These are phyloP conservation scores for Germaria angustata DNA, from an alignment of 2,888 invertebrate genomes.

Conservation along the genomic window DNA sequence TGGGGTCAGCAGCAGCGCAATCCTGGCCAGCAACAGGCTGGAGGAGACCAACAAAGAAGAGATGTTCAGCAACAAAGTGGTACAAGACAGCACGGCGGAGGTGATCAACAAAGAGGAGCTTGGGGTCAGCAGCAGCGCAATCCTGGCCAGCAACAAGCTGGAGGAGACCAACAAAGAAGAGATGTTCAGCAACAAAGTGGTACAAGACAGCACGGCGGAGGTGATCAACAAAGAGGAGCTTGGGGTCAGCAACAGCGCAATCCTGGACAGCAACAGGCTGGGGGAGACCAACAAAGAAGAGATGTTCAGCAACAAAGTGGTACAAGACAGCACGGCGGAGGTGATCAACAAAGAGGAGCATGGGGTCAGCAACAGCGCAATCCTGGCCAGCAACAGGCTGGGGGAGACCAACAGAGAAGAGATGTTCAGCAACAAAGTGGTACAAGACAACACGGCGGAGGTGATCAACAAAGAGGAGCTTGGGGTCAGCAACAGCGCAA, in stretches of 20 bases:
- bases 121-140: conserved; percentile 20
- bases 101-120: conserved; percentile 28
- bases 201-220: not conserved
- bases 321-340: not conserved
- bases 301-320: conserved; percentile 4
- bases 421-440: not conserved
- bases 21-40: not conserved
- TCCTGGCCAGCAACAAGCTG: not conserved
- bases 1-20: conserved; percentile 31
- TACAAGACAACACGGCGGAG: not conserved
- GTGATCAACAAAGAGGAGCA: conserved; percentile 4
- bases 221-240: conserved; percentile 5
- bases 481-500: conserved; percentile 13
- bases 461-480: conserved; percentile 35
- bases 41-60: not conserved
- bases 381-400: not conserved
- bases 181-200: not conserved
- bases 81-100: not conserved
- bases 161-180: not conserved
- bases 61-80: not conserved
- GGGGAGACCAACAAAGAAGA: conserved; percentile 41
- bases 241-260: not conserved
- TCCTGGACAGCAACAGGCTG: not conserved
- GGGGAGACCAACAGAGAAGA: not conserved
- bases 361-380: conserved; percentile 35